Evolutionary conservation across 2,797 vertebrate genomes (phyloP).

Genomic region (Macropodus opercularis): DNA sequence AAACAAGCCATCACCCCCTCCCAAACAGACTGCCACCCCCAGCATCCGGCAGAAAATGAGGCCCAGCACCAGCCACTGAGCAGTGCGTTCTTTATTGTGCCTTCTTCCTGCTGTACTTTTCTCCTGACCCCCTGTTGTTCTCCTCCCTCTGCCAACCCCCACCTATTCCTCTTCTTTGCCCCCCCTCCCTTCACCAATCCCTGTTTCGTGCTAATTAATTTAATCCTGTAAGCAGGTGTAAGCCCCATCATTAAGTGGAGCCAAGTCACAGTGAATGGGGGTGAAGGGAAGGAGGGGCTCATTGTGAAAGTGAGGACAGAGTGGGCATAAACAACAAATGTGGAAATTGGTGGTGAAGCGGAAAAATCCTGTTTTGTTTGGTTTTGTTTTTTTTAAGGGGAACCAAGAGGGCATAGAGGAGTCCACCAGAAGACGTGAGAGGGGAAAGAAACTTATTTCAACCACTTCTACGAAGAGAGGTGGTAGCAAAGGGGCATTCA

Average conservation of each 20-base stretch:
- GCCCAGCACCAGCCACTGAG: conserved; percentile 53
- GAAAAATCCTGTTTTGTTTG: conserved; percentile 57
- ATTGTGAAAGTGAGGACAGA: conserved; percentile 76
- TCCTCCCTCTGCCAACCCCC: conserved; percentile 43
- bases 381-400: no score
- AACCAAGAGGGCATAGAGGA: conserved; percentile 15
- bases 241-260: conserved; percentile 82
- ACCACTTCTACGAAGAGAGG: conserved; percentile 32
- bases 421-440: conserved; percentile 16
- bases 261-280: conserved; percentile 78
- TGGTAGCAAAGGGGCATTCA: conserved; percentile 47
- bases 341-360: conserved; percentile 69
- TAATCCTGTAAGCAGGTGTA: conserved; percentile 90
- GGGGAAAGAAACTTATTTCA: conserved; percentile 28
- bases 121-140: conserved; percentile 64
- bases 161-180: conserved; percentile 29
- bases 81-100: conserved; percentile 58
- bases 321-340: conserved; percentile 76
- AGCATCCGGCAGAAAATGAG: conserved; percentile 58
- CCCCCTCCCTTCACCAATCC: conserved; percentile 55
- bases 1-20: conserved; percentile 61
- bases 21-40: conserved; percentile 29
- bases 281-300: conserved; percentile 62
- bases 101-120: conserved; percentile 66
- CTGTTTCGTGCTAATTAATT: conserved; percentile 87